These are phyloP conservation scores for Thaleichthys pacificus DNA, from an alignment of 2,797 vertebrate genomes.

Conservation along the genomic window DNA sequence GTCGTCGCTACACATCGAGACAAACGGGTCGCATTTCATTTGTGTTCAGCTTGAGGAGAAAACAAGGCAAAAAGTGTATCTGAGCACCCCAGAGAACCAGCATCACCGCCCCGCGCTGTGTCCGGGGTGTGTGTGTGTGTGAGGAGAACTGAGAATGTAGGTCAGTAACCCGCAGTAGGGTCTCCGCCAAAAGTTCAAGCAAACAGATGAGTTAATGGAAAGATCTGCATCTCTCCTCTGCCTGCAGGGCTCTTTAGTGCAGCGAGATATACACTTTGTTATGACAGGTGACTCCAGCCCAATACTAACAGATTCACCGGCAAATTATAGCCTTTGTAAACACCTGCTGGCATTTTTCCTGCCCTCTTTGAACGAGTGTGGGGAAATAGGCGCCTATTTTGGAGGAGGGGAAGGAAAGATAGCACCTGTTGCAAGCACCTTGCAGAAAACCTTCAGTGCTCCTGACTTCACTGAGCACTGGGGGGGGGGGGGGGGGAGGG, in stretches of 20 bases:
- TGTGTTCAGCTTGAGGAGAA: conserved; percentile 45
- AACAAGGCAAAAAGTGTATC: conserved; percentile 7
- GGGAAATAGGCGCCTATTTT: conserved; percentile 43
- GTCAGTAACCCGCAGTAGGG: conserved; percentile 63
- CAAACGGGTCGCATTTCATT: conserved; percentile 51
- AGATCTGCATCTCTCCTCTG: conserved; percentile 57
- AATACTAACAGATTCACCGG: conserved; percentile 58
- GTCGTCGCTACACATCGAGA: conserved; percentile 43
- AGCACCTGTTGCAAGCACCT: conserved; percentile 17
- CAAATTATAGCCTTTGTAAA: conserved; percentile 40
- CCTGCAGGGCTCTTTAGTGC: conserved; percentile 65
- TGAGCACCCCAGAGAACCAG: conserved; percentile 42
- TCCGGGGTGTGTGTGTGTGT: conserved; percentile 13
- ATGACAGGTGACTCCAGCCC: conserved; percentile 57
- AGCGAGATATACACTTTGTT: conserved; percentile 69
- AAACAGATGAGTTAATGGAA: conserved; percentile 76
- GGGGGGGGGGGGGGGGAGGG: conserved; percentile 5
- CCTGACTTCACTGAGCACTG: conserved; percentile 29
- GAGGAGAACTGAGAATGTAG: conserved; percentile 56
- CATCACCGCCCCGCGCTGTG: conserved; percentile 26
- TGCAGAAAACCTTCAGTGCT: neutral
- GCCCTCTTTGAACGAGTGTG: conserved; percentile 35
- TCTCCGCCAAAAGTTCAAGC: conserved; percentile 54
- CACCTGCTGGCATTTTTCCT: conserved; percentile 43
- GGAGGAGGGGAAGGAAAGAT: conserved; percentile 16